A percentile compares a stretch with the other conserved stretches of the same genome.
phyloP scores from a whole-genome alignment of 2,113 vertebrate genomes.

The Acanthisitta chloris region DNA sequence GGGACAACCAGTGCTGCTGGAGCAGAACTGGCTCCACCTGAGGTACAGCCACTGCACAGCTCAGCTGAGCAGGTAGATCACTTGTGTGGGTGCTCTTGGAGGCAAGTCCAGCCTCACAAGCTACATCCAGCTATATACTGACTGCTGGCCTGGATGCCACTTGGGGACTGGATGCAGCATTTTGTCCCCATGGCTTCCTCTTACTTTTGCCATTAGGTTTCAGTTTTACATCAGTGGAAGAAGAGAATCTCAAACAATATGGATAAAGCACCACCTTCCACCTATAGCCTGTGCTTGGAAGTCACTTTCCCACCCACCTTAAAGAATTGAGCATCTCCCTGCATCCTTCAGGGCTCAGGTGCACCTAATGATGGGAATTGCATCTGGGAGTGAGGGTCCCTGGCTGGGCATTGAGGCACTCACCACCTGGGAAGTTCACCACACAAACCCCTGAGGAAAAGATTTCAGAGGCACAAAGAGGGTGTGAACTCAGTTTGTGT shows the following conservation, averaged over 20 bases:
- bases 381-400: background rate
- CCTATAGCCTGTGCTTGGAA: background rate
- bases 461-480: background rate
- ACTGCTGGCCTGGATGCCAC: background rate
- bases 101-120: background rate
- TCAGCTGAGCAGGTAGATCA: background rate
- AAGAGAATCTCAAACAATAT: background rate
- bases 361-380: background rate
- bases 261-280: background rate
- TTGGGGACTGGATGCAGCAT: background rate
- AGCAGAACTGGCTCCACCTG: background rate
- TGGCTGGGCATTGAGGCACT: background rate
- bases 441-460: background rate
- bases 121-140: background rate
- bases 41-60: rapidly evolving
- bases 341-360: background rate
- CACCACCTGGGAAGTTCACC: background rate
- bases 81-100: background rate
- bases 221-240: background rate
- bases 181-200: background rate
- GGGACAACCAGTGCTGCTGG: background rate
- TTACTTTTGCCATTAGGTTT: background rate
- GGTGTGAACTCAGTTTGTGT: too few species aligned
- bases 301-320: background rate
- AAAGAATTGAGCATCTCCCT: background rate